Base-by-base conservation (phyloP, 2,797 vertebrate genomes). In the Sciurus carolinensis region DNA sequence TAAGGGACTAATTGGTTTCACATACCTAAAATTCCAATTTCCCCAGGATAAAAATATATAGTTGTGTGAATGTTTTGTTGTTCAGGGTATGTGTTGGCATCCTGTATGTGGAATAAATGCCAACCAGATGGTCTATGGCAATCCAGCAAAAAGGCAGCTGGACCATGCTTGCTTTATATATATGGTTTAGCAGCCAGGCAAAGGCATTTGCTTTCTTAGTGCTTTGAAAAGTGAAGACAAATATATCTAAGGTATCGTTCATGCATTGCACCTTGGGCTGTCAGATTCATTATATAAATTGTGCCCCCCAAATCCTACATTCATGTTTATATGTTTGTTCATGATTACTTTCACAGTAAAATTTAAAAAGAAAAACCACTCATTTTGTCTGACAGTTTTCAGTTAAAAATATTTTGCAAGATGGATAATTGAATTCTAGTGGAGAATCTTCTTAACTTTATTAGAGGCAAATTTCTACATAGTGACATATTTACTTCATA, bases 161-260 rank as follows among this genome's bases (percentile, higher is more conserved):
- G 91, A 80, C 64, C 95, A 39, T 1, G 59, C 71, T 94, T 87
- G 83, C 57, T 88, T 95, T 82, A n/a, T 91, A 79, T 95, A 72
- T 75, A 42, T 30, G 73, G 47, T 17, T 90, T 91, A 85, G 47
- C 73, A 79, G 28, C 71, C 91, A 90, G 50, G n/a, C 87, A 95
- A 71, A 97, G 52, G 44, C 81, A 96, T 86, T 97, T 94, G 24
- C 96, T 96, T 96, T 94, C 77, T 96, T 89, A 92, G 57, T 79
- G 90, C 77, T 97, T 98, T 87, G 81, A 66, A 93, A 97, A 89
- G 15, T 72, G 47, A 80, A 93, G 66, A 87, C 50, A 96, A 81
- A 90, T 26, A 83, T 26, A 79, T 88, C 64, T 95, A 67, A 93
- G 81, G 57, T 94, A 88, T 95, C 95, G 77, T 62, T 91, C 24